Conservation (phyloP, 2,888 invertebrate species). For the Scelioninae gen. 1 region DNA sequence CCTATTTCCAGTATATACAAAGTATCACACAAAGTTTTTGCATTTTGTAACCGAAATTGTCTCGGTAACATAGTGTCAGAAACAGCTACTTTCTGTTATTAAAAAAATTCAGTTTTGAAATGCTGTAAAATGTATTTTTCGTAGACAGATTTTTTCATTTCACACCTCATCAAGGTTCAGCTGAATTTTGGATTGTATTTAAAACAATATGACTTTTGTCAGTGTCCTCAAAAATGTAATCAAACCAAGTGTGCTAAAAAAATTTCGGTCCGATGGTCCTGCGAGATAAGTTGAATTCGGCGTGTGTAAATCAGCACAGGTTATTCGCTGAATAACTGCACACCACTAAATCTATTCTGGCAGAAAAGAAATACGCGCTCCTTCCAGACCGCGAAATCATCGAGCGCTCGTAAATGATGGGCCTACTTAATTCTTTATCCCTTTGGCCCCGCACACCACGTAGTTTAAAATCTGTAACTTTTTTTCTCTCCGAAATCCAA, state of each 20-base stretch:
- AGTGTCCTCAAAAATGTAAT: slow-evolving; percentile 6
- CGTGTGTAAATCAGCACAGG: slow-evolving; percentile 65
- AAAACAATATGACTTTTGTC: neutral
- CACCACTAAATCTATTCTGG: slow-evolving; percentile 68
- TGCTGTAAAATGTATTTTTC: too few relatives aligned
- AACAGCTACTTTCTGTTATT: too few relatives aligned
- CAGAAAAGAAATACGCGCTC: slow-evolving; percentile 64
- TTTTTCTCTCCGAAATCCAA: slow-evolving; percentile 30
- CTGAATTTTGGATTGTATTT: too few relatives aligned
- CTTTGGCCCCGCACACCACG: slow-evolving; percentile 40
- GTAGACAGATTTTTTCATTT: too few relatives aligned
- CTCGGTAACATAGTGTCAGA: too few relatives aligned
- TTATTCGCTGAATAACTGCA: slow-evolving; percentile 60
- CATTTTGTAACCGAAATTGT: too few relatives aligned
- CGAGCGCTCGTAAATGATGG: slow-evolving; percentile 69
- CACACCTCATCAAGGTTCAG: too few relatives aligned
- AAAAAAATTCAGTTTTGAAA: too few relatives aligned
- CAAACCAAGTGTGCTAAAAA: slow-evolving; percentile 17
- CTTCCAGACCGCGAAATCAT: slow-evolving; percentile 66
- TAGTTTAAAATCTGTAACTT: slow-evolving; percentile 36
- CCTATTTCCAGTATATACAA: too few relatives aligned
- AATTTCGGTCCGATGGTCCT: slow-evolving; percentile 34
- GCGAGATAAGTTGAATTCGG: slow-evolving; percentile 50
- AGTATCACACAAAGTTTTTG: too few relatives aligned
- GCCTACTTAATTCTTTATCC: slow-evolving; percentile 66